These are phyloP conservation scores for Kryptolebias ocellatus DNA, from an alignment of 2,797 vertebrate genomes.

Conservation along the genomic window DNA sequence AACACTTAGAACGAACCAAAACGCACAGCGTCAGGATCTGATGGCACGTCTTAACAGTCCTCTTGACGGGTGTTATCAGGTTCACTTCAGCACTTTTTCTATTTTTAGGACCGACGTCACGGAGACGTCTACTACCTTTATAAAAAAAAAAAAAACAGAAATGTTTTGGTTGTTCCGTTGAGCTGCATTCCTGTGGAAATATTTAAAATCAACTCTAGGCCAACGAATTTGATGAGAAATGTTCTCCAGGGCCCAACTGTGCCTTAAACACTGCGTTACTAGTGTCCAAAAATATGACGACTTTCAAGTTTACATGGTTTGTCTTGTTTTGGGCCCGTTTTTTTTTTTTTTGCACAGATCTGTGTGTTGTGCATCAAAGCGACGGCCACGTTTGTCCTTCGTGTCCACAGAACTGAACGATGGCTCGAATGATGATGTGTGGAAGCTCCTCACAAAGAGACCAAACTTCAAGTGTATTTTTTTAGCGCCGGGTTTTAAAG, in stretches of 20 bases:
- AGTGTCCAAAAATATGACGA: slow-evolving; percentile 27
- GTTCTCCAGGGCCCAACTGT: slow-evolving; percentile 36
- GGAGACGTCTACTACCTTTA: slow-evolving; percentile 19
- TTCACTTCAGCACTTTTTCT: slow-evolving; percentile 54
- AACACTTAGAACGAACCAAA: slow-evolving; percentile 12
- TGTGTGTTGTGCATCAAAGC: slow-evolving; percentile 32
- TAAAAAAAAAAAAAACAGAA: too few relatives aligned
- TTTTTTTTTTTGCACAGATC: slow-evolving; percentile 14
- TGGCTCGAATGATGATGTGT: neutral
- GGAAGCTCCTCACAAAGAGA: slow-evolving; percentile 30
- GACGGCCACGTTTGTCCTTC: slow-evolving; percentile 15
- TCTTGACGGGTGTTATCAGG: slow-evolving; percentile 22
- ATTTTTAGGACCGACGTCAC: slow-evolving; percentile 30
- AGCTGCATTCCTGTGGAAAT: slow-evolving; percentile 14
- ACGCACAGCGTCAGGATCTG: slow-evolving; percentile 4
- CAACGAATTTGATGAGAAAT: neutral
- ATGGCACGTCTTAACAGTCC: slow-evolving; percentile 1
- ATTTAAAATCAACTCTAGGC: neutral
- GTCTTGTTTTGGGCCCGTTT: slow-evolving; percentile 11
- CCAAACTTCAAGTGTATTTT: slow-evolving; percentile 17
- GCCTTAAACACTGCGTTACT: slow-evolving; percentile 70
- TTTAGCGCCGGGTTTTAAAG: slow-evolving; percentile 41
- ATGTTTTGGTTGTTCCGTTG: neutral
- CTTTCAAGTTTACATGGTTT: slow-evolving; percentile 48
- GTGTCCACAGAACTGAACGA: slow-evolving; percentile 34